phyloP scores from a whole-genome alignment of 2,113 vertebrate species.

The Lophura nycthemera region DNA sequence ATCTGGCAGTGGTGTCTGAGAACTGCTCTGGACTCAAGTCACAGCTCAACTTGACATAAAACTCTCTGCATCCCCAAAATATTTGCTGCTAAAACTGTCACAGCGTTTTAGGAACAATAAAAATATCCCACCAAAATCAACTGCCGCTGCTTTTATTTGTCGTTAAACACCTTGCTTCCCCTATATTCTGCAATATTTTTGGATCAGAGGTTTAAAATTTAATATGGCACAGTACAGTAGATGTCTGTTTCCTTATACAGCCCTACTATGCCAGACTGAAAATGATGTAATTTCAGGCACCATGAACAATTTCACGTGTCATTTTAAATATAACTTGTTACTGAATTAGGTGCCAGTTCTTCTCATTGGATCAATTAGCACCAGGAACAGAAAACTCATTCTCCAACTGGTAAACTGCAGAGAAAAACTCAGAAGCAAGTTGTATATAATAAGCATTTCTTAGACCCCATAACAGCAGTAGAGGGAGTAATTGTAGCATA shows the following conservation, averaged over 20 bases:
- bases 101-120: not conserved
- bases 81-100: not conserved
- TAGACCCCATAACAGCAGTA: not conserved
- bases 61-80: not conserved
- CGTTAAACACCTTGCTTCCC: not conserved
- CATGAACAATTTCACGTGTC: constrained; percentile 47
- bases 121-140: constrained; percentile 7
- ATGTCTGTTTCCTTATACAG: constrained; percentile 35
- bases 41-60: not conserved
- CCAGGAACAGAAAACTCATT: constrained; percentile 58
- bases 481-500: constrained; percentile 66
- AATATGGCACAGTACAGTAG: constrained; percentile 38
- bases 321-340: constrained; percentile 62
- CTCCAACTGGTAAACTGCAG: constrained; percentile 62
- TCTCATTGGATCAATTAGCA: constrained; percentile 66
- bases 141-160: not conserved
- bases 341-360: constrained; percentile 57
- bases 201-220: constrained; percentile 51
- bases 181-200: constrained; percentile 7
- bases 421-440: constrained; percentile 59
- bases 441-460: constrained; percentile 41
- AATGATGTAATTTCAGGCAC: constrained; percentile 58
- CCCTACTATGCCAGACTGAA: constrained; percentile 51
- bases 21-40: not conserved
- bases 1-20: not conserved